Conservation (phyloP, 2,113 vertebrate species). For the Eidolon helvum region DNA sequence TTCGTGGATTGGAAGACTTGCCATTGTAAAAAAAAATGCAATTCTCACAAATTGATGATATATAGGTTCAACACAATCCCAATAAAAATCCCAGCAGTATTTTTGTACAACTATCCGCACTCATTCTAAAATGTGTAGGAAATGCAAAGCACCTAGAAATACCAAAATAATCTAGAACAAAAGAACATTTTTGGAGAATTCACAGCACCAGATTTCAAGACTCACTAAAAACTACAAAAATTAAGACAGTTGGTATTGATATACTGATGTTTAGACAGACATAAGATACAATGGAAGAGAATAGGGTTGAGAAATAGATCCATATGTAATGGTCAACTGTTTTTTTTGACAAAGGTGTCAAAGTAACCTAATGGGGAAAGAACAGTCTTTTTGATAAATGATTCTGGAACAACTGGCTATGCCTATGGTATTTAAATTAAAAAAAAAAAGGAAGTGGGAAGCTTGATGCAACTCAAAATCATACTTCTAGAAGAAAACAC, state of each 20-base stretch:
- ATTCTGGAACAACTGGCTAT: not conserved
- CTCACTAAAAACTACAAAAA: constrained; percentile 11
- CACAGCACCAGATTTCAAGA: not conserved
- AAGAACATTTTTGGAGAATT: not conserved
- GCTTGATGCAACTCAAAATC: not conserved
- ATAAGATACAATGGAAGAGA: not conserved
- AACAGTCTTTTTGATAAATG: not conserved
- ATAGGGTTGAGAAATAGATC: not conserved
- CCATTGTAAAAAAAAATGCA: not conserved
- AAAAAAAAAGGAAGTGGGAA: not conserved
- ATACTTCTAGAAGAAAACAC: not conserved
- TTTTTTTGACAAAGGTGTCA: not conserved
- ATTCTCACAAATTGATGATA: not conserved
- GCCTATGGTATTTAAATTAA: not conserved
- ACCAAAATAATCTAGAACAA: not conserved
- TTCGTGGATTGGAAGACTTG: not conserved
- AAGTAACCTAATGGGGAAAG: not conserved
- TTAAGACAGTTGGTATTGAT: not conserved
- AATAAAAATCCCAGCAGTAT: not conserved
- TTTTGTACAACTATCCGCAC: not conserved
- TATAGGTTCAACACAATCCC: not conserved
- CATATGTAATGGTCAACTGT: not conserved
- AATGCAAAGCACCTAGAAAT: not conserved
- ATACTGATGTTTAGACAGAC: not conserved
- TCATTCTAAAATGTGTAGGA: not conserved